phyloP scores from a whole-genome alignment of 2,888 invertebrate genomes.

The Cataglyphis altisquamis region DNA sequence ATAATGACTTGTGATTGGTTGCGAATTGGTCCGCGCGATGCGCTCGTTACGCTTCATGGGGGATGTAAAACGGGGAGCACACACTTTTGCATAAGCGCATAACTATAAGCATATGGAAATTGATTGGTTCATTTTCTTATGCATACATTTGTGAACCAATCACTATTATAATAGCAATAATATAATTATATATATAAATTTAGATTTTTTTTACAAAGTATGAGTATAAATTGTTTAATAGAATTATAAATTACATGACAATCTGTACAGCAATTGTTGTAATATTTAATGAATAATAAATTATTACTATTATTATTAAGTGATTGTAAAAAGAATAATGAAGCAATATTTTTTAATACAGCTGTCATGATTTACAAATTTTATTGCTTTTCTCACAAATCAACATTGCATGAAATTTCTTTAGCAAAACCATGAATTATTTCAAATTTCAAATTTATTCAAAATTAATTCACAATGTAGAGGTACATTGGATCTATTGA shows the following conservation, averaged over 20 bases:
- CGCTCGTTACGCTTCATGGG: no score
- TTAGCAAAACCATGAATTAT: conserved; percentile 16
- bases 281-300: conserved; percentile 66
- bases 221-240: neutral
- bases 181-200: neutral
- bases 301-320: conserved; percentile 33
- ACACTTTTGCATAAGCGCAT: no score
- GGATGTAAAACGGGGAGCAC: no score
- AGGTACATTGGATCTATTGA: neutral
- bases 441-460: conserved; percentile 46
- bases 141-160: no score
- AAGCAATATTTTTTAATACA: conserved; percentile 47
- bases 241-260: conserved; percentile 44
- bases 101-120: no score
- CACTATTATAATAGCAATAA: neutral
- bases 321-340: conserved; percentile 31
- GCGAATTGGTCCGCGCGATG: no score
- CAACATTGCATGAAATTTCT: conserved; percentile 43
- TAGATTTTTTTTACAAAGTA: neutral
- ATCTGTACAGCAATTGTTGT: conserved; percentile 51
- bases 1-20: no score
- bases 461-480: neutral
- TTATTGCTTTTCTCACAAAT: conserved; percentile 59
- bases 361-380: conserved; percentile 65
- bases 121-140: no score